Evolutionary conservation across 1,140 invertebrate species (phyloP), one percentile per base, ranked within the genome.

Genomic region (Acarapis woodi): DNA sequence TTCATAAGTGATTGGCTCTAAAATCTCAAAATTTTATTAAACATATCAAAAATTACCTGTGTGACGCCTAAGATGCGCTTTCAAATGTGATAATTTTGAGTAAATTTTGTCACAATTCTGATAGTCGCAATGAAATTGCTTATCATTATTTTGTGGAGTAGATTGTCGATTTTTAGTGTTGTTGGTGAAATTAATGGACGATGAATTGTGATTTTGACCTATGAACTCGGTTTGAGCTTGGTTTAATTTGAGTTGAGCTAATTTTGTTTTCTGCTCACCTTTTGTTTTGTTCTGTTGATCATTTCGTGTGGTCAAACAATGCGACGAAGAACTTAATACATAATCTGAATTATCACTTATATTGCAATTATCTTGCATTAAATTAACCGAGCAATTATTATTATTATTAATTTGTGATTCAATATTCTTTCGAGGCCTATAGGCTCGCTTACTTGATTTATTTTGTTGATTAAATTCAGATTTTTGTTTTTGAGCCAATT

Each of bases 51-150:
- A n/a, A n/a, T n/a, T n/a, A n/a, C n/a, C n/a, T 1, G 82, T 78
- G 55, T 93, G 85, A 9, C 85, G 64, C 2, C 85, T 62, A 33
- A 88, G 53, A 51, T 94, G 87, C 2, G 85, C 82, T 50, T 88
- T 85, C 16, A 93, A 62, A 53, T 93, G 83, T 6, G 79, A 85
- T 14, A 75, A 71, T 54, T 94, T 94, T 37, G 79, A 77, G 48
- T 94, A 93, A 1, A 67, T 61, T 47, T 70, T 70, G 4, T 54
- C 56, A 47, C 66, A 68, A 10, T 56, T 57, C 3, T 54, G 51
- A 45, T 69, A 68, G 2, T 62, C 62, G 46, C 69, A 71, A 15
- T 62, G 61, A 48, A 68, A 70, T 29, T 65, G 63, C 39, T 63
- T 63, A 18, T 58, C 42, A 4, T 24, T 20, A 23, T 9, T 20